Percentiles rank a stretch among this genome's conserved stretches.
phyloP scores from a whole-genome alignment of 2,888 invertebrate genomes.

The Silvanus unidentatus region DNA sequence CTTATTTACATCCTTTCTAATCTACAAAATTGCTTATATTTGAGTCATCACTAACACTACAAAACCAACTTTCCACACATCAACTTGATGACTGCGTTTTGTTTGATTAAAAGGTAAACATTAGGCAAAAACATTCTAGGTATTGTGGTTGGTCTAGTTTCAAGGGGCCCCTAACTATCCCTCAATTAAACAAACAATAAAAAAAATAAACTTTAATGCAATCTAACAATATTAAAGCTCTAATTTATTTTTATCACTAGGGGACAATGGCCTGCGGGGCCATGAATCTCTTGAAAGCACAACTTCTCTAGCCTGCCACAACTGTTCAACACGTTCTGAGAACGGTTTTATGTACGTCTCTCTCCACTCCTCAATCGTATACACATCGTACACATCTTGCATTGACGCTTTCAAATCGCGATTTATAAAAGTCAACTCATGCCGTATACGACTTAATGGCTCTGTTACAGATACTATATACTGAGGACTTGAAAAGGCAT shows the following conservation, averaged over 20 bases:
- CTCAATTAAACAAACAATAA: too few species aligned
- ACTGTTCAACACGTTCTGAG: slow-evolving; percentile 48
- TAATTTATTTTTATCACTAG: too few species aligned
- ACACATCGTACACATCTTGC: slow-evolving; percentile 54
- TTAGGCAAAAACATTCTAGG: too few species aligned
- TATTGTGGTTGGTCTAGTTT: too few species aligned
- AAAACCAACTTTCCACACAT: slow-evolving; percentile 19
- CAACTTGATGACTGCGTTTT: too few species aligned
- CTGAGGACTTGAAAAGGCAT: slow-evolving; percentile 59
- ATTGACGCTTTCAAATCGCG: slow-evolving; percentile 51
- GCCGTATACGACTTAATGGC: slow-evolving; percentile 50
- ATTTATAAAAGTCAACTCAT: slow-evolving; percentile 48
- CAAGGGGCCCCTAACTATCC: too few species aligned
- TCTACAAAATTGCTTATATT: slow-evolving; percentile 21
- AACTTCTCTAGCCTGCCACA: slow-evolving; percentile 47
- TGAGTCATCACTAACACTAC: slow-evolving; percentile 30
- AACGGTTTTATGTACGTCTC: slow-evolving; percentile 51
- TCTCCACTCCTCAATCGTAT: slow-evolving; percentile 57
- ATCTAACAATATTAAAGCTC: too few species aligned
- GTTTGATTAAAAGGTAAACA: too few species aligned
- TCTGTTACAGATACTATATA: slow-evolving; percentile 54
- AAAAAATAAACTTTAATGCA: too few species aligned
- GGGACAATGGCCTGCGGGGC: slow-evolving; percentile 48
- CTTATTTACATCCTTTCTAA: neutral
- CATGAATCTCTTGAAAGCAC: slow-evolving; percentile 48